Percentiles rank a stretch among this genome's conserved stretches.
Conservation (phyloP, 1,140 invertebrate genomes). For the Chrysopa pallens region DNA sequence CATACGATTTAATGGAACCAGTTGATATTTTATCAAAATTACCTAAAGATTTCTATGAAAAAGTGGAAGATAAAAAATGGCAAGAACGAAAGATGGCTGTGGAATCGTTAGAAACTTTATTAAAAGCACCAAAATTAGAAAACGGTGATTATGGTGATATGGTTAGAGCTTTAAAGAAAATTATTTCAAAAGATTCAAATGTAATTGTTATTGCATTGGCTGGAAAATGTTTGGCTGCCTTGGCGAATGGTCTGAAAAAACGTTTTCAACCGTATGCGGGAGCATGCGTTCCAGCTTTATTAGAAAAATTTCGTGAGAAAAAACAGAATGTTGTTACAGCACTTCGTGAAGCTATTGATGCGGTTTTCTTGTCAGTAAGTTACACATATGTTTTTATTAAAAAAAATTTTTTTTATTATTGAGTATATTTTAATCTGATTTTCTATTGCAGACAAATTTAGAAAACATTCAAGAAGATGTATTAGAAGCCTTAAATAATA, state of each 20-base stretch:
- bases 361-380: slow-evolving; percentile 63
- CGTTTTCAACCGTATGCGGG: slow-evolving; percentile 71
- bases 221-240: slow-evolving; percentile 60
- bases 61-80: slow-evolving; percentile 95
- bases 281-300: slow-evolving; percentile 56
- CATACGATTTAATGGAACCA: slow-evolving; percentile 77
- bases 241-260: slow-evolving; percentile 77
- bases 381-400: background rate
- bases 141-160: slow-evolving; percentile 85
- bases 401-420: slow-evolving; percentile 1
- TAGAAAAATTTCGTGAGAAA: slow-evolving; percentile 98
- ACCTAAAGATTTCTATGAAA: slow-evolving; percentile 92
- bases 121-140: slow-evolving; percentile 71
- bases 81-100: slow-evolving; percentile 86
- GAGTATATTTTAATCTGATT: slow-evolving; percentile 6
- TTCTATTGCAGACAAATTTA: slow-evolving; percentile 48
- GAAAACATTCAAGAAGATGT: slow-evolving; percentile 79
- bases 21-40: slow-evolving; percentile 85
- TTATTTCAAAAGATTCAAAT: slow-evolving; percentile 87
- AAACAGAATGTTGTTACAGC: slow-evolving; percentile 77
- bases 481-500: slow-evolving; percentile 71
- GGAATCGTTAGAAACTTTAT: slow-evolving; percentile 57
- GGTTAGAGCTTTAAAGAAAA: slow-evolving; percentile 73
- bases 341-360: slow-evolving; percentile 83
- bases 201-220: slow-evolving; percentile 82